Evolutionary conservation across 1,140 invertebrate genomes (phyloP).

Genomic region (Megathymus violae): DNA sequence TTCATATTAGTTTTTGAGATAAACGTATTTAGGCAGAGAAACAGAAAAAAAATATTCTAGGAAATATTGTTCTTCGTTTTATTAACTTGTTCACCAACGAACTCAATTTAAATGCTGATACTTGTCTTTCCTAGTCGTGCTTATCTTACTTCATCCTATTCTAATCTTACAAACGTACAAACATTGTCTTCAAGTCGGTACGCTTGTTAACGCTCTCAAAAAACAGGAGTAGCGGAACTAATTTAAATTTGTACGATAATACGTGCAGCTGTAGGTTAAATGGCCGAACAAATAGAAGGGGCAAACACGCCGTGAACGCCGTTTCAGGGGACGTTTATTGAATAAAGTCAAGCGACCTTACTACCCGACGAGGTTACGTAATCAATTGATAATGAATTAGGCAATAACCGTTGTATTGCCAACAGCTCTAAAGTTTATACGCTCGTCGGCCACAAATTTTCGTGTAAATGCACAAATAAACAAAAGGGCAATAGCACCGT

Average conservation of each 20-base stretch:
- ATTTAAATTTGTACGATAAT: conserved; percentile 28
- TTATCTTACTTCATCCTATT: background rate
- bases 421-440: background rate
- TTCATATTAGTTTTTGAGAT: too few species aligned
- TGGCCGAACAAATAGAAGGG: background rate
- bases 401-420: background rate
- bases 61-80: too few species aligned
- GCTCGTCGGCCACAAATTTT: too few species aligned
- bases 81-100: too few species aligned
- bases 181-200: conserved; percentile 2
- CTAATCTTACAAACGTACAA: conserved; percentile 4
- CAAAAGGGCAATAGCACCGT: too few species aligned
- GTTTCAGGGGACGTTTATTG: conserved; percentile 1
- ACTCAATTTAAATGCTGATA: background rate
- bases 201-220: conserved; percentile 21
- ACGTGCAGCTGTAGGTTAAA: background rate
- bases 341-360: conserved; percentile 3
- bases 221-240: conserved; percentile 16
- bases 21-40: too few species aligned
- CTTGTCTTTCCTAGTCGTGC: background rate
- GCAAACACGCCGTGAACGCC: conserved; percentile 1
- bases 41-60: too few species aligned
- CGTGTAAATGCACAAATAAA: background rate
- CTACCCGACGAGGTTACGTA: background rate
- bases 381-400: background rate